Percentiles rank a stretch among this genome's conserved stretches.
Evolutionary conservation across 2,888 invertebrate species (phyloP).

Genomic region (Pteria penguin): DNA sequence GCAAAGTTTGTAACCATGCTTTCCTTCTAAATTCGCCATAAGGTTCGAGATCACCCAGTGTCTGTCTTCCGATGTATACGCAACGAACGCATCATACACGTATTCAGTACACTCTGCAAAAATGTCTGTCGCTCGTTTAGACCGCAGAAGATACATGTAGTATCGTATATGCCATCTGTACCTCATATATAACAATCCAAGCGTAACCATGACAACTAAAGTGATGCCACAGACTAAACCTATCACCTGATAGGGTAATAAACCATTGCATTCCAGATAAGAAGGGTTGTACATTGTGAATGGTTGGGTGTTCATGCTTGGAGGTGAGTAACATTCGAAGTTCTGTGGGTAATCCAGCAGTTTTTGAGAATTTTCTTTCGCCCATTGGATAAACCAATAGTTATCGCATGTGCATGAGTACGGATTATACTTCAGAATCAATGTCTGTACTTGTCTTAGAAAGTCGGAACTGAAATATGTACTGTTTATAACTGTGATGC

Average conservation of each 20-base stretch:
- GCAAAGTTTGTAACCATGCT: conserved; percentile 81
- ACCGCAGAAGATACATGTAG: conserved; percentile 78
- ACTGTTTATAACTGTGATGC: conserved; percentile 18
- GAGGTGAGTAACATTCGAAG: conserved; percentile 19
- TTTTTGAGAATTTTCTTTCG: neutral
- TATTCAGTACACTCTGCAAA: conserved; percentile 47
- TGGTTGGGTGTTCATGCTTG: neutral
- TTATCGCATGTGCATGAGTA: conserved; percentile 84
- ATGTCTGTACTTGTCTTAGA: conserved; percentile 62
- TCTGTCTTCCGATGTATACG: conserved; percentile 85
- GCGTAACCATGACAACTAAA: neutral
- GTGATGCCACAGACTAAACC: conserved; percentile 34
- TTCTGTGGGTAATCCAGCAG: neutral
- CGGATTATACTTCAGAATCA: conserved; percentile 83
- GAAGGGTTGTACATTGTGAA: conserved; percentile 12
- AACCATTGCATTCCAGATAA: conserved; percentile 6
- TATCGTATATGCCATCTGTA: conserved; percentile 84
- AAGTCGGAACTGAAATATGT: conserved; percentile 26
- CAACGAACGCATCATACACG: conserved; percentile 86
- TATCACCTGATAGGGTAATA: conserved; percentile 6
- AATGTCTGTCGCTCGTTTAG: neutral
- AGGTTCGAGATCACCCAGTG: conserved; percentile 85
- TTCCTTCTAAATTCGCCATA: conserved; percentile 84
- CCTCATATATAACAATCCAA: conserved; percentile 76
- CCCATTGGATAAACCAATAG: conserved; percentile 51